Base-by-base conservation (phyloP, 2,888 invertebrate genomes). In the Taenaris catops region DNA sequence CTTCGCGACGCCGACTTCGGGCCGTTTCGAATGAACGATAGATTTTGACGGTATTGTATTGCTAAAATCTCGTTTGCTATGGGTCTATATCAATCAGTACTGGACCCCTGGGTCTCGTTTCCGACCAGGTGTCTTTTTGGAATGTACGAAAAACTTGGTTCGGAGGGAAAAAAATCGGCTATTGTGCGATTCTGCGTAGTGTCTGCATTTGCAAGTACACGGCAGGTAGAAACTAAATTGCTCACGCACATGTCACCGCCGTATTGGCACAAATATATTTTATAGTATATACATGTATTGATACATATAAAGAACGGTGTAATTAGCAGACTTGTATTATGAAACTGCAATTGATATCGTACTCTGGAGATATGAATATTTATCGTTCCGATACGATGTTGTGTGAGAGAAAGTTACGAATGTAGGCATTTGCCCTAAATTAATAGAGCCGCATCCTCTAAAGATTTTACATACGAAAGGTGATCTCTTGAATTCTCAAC, bases 121-220 rank as follows among this genome's bases (percentile, higher is more conserved):
- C 84, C 84, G 84, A 81, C 84, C 86, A 86, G 84, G 86, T 86
- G 84, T 76, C 66, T 71, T 69, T 76, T 70, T 73, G 86, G 81
- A 81, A 83, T 84, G 81, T 73, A 79, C 79, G 78, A 80, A 76
- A 79, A 75, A 79, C 68, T 78, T 71, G 70, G 64, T 59, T 52
- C 63, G 66, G 62, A 56, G 45, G 53, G 41, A 55, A 80, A 83
- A 83, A 83, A 78, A 72, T 57, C 63, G 47, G 49, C 68, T 54
- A 73, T 86, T 86, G 84, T 86, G 66, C 53, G 60, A 44, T 86
- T 86, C 86, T 69, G 63, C 68, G 84, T 80, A 86, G 68, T 69
- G 62, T 52, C 46, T 36, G 48, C 51, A 61, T 54, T 63, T 55
- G 60, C 53, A 48, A 53, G 50, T 49, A 55, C 49, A 55, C 11